Percentiles rank a stretch among this genome's conserved stretches.
These are phyloP conservation scores for Lumbricus terrestris DNA, from an alignment of 2,888 invertebrate species.

Conservation along the genomic window DNA sequence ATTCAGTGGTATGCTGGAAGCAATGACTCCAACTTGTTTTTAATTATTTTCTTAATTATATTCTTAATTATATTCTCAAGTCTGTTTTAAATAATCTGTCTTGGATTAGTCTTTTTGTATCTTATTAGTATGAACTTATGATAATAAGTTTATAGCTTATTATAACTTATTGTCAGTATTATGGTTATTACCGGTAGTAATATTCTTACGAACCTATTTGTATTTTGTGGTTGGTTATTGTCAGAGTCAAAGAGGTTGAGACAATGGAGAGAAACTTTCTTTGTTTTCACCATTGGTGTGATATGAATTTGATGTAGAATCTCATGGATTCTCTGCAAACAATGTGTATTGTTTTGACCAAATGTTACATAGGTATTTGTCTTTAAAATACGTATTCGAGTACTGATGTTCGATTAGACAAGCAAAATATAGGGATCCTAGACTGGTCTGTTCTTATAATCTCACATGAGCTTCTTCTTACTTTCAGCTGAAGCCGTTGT, in stretches of 20 bases:
- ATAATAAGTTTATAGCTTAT: too few species aligned
- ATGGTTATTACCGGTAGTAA: not conserved
- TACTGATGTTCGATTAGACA: not conserved
- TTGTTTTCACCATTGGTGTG: too few species aligned
- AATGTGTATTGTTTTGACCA: too few species aligned
- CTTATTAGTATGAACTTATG: too few species aligned
- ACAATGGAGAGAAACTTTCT: too few species aligned
- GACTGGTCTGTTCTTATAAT: not conserved
- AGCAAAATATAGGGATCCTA: not conserved
- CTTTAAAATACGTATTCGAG: not conserved
- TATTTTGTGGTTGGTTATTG: too few species aligned
- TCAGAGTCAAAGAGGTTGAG: too few species aligned
- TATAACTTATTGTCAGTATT: not conserved
- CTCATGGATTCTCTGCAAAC: too few species aligned
- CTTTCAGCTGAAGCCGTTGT: slow-evolving; percentile 44
- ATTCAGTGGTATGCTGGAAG: not conserved
- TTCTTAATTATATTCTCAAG: not conserved
- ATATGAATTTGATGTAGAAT: too few species aligned
- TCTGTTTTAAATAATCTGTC: not conserved
- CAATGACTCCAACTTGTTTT: not conserved
- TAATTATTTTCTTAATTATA: not conserved
- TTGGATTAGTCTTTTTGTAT: not conserved
- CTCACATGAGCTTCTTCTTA: not conserved
- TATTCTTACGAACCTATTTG: not conserved
- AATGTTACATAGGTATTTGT: not conserved